Base-by-base conservation (phyloP, 2,797 vertebrate genomes). In the Coregonus ussuriensis region DNA sequence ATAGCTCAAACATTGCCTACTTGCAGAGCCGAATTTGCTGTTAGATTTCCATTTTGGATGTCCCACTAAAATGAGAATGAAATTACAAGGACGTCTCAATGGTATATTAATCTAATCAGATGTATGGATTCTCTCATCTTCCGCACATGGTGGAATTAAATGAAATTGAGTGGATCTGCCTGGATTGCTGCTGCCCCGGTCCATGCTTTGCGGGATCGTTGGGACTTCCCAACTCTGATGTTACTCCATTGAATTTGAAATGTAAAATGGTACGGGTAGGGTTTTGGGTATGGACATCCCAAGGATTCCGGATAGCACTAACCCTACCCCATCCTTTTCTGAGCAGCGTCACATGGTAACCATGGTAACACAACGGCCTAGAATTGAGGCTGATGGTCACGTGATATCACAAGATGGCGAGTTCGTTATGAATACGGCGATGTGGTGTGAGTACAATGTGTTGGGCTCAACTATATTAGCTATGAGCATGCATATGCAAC, bases 361-460 rank as follows among this genome's bases (percentile, higher is more conserved):
- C 71, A 72, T 72, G 25, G 51, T 18, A 52, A 72, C 29, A 33
- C 21, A 6, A 29, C 21, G 41, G 71, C 14, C n/a, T 31, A 29
- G 7, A 53, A 14, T 18, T n/a, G 29, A 54, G 70, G 21, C 21
- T 31, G 15, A 15, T 4, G 16, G 52, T 72, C 71, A 72, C 71
- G 71, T 72, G 71, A 56, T n/a, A 13, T 15, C 4, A 14, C 71
- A 72, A 72, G 71, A 72, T 72, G 71, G 71, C 71, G 29, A 33
- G 29, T 35, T 33, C 3, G 71, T 15, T 16, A 18, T 33, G 71
- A 29, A 54, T 15, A 18, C 35, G 7, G 65, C 13, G 51, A 54
- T 33, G 52, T 9, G 71, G 29, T 72, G 71, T 54, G 14, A 72
- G 71, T 72, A 54, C 9, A 18, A 54, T 53, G 29, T 54, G 14